These are phyloP conservation scores for Conger conger DNA, from an alignment of 2,113 vertebrate genomes.

Conservation along the genomic window DNA sequence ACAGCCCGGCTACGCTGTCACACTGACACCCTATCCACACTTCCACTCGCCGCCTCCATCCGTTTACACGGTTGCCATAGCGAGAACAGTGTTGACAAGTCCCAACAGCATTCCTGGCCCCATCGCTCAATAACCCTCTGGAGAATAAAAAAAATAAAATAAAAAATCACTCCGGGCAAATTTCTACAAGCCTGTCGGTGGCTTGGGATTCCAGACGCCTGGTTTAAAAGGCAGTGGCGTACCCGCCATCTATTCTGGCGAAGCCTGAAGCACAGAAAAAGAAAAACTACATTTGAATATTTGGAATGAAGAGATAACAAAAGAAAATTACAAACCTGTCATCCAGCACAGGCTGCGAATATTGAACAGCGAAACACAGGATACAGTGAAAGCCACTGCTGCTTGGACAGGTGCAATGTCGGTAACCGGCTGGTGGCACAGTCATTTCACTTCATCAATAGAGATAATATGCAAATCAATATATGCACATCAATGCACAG, in stretches of 20 bases:
- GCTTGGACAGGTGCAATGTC: background rate
- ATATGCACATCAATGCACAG: background rate
- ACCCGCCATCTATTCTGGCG: background rate
- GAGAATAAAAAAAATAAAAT: no score
- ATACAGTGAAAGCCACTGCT: no score
- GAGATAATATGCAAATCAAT: background rate
- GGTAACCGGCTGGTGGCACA: background rate
- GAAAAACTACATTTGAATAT: background rate
- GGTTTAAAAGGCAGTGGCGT: background rate
- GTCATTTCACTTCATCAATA: no score
- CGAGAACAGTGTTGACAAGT: background rate
- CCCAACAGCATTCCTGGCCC: background rate
- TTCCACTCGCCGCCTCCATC: background rate
- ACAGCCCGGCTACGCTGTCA: background rate
- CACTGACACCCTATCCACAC: background rate
- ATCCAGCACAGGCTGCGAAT: background rate
- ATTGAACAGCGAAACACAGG: background rate
- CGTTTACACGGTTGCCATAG: conserved; percentile 10
- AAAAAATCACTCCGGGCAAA: background rate
- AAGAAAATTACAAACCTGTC: background rate
- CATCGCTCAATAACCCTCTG: background rate
- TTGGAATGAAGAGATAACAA: background rate
- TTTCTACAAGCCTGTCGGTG: background rate
- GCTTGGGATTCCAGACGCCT: background rate
- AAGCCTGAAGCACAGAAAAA: background rate